A percentile compares a stretch with the other conserved stretches of the same genome.
Evolutionary conservation across 2,888 invertebrate genomes (phyloP).

Genomic region (Itoplectis maculator): DNA sequence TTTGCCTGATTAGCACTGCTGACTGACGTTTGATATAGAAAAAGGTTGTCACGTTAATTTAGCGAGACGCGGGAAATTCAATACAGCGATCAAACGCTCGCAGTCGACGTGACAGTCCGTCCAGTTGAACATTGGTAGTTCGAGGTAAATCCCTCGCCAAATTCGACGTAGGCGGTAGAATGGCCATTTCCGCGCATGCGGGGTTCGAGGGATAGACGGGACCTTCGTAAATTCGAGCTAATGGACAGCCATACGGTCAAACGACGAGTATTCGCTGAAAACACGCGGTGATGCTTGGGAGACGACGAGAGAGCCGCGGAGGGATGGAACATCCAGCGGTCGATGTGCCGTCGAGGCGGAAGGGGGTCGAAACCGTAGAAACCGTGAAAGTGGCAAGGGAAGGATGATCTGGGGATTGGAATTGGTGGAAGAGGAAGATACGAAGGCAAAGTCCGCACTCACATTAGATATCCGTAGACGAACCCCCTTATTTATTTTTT

Average conservation of each 20-base stretch:
- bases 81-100: slow-evolving; percentile 8
- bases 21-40: slow-evolving; percentile 1
- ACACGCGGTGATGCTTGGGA: slow-evolving; percentile 18
- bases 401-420: slow-evolving; percentile 44
- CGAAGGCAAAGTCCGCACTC: slow-evolving; percentile 46
- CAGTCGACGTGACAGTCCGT: not conserved
- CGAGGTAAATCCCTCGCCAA: slow-evolving; percentile 4
- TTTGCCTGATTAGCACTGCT: not conserved
- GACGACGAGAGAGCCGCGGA: not conserved
- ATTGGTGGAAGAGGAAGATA: slow-evolving; percentile 58
- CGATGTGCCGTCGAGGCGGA: slow-evolving; percentile 23
- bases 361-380: slow-evolving; percentile 33
- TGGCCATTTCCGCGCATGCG: not conserved
- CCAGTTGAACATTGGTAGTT: not conserved
- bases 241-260: slow-evolving; percentile 52
- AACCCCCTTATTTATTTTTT: slow-evolving; percentile 69
- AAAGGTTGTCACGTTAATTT: not conserved
- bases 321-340: slow-evolving; percentile 60
- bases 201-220: not conserved
- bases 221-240: slow-evolving; percentile 47
- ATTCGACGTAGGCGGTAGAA: slow-evolving; percentile 16
- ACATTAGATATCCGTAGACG: slow-evolving; percentile 57
- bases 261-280: slow-evolving; percentile 49
- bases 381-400: slow-evolving; percentile 29
- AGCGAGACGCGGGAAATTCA: not conserved